A percentile compares a stretch with the other conserved stretches of the same genome.
These are phyloP conservation scores for Pterocles orientalis DNA, from an alignment of 2,113 vertebrate genomes.

Conservation along the genomic window DNA sequence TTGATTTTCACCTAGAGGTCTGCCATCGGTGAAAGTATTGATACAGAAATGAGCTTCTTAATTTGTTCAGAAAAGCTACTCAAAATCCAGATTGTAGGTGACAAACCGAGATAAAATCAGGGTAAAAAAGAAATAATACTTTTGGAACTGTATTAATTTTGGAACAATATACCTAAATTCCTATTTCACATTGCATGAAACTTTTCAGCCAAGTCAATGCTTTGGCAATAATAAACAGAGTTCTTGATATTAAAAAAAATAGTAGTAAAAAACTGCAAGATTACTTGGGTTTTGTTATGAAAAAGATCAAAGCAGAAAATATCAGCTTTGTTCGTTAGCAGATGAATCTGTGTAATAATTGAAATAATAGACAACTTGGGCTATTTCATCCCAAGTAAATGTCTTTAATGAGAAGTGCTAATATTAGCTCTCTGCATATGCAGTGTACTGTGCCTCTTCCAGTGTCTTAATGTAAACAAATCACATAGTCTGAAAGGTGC, in stretches of 20 bases:
- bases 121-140: not conserved
- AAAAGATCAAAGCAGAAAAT: not conserved
- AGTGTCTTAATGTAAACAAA: not conserved
- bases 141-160: not conserved
- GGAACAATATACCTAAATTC: not conserved
- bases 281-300: not conserved
- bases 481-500: not conserved
- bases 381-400: not conserved
- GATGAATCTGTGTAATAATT: not conserved
- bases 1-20: not conserved
- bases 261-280: not conserved
- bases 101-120: not conserved
- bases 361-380: not conserved
- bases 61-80: not conserved
- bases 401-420: not conserved
- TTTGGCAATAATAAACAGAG: not conserved
- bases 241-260: not conserved
- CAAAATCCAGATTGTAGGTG: not conserved
- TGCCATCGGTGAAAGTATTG: not conserved
- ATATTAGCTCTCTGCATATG: not conserved
- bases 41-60: not conserved
- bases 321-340: not conserved
- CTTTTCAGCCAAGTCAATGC: not conserved
- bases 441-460: not conserved
- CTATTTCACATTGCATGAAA: not conserved